Base-by-base conservation (phyloP, 1,140 invertebrate species). In the Vanessa tameamea region DNA sequence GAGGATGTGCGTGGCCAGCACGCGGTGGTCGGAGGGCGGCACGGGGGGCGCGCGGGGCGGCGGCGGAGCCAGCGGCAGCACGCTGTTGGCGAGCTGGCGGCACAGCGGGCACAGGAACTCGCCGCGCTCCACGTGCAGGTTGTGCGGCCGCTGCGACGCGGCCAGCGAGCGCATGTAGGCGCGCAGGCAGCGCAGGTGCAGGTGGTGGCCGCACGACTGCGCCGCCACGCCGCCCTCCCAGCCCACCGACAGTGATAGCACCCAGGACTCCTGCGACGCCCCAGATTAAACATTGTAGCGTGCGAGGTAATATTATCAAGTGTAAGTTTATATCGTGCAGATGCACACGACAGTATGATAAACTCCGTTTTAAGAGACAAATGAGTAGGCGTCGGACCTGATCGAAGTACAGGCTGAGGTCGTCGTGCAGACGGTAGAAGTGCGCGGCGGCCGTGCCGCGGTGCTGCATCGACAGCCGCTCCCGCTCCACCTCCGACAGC, bases 101-200 rank as follows among this genome's bases (percentile, higher is more conserved):
- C 98, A 99, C 31, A 99, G 93, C 4, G 98, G 98, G 93, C 98
- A 99, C 72, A 96, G 95, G 93, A 98, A 99, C 93, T 99, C 98
- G 23, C 97, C 97, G 59, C 96, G 95, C 81, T 97, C 97, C 69
- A 95, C 95, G 78, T 96, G 95, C 65, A 97, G 90, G 84, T 94
- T 96, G 86, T 95, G 95, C 57, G 95, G 95, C 14, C 96, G 92
- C 83, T 97, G 96, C 76, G 96, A 96, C 77, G 94, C 95, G 65
- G 95, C 94, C 55, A 99, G 92, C 7, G 97, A 97, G 73, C 95
- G 94, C 61, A 98, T 93, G 93, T 99, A 99, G 0, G 97, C 96
- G 86, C 96, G 96, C 76, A 98, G 95, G 92, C 98, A 99, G 84
- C 97, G 97, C 69, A 99, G 94, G 93, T 99, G 98, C 47, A 99